Conservation (phyloP, 2,113 vertebrate species). For the cat (Felis catus) region DNA sequence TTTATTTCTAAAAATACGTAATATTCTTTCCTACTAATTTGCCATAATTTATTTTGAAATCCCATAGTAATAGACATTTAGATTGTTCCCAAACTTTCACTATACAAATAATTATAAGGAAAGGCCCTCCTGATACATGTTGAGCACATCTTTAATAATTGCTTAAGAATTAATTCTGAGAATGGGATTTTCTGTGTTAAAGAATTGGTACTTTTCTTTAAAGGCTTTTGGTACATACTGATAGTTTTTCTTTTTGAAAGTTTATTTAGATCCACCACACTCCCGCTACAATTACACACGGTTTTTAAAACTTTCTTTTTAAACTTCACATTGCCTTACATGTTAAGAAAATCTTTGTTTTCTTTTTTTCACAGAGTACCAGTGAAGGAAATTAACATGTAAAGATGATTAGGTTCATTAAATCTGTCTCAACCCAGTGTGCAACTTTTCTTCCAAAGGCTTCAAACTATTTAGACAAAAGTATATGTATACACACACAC, state of each 20-base stretch:
- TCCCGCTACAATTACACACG: not conserved
- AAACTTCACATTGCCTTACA: not conserved
- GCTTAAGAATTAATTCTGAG: constrained; percentile 14
- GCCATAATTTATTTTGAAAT: constrained; percentile 24
- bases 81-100: not conserved
- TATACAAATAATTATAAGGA: not conserved
- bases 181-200: not conserved
- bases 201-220: constrained; percentile 1
- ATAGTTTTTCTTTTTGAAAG: constrained; percentile 27
- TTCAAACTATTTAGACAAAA: constrained; percentile 12
- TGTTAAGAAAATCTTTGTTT: not conserved
- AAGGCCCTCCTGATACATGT: not conserved
- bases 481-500: not conserved
- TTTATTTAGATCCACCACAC: not conserved
- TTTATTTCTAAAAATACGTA: not conserved
- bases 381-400: not conserved
- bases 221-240: not conserved
- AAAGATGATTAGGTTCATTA: not conserved
- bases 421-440: not conserved
- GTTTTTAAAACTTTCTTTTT: not conserved
- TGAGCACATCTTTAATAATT: constrained; percentile 17
- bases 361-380: not conserved
- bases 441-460: not conserved
- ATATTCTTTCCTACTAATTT: constrained; percentile 14
- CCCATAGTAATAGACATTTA: not conserved